phyloP scores from a whole-genome alignment of 2,797 vertebrate genomes.

The Eleutherodactylus coqui region DNA sequence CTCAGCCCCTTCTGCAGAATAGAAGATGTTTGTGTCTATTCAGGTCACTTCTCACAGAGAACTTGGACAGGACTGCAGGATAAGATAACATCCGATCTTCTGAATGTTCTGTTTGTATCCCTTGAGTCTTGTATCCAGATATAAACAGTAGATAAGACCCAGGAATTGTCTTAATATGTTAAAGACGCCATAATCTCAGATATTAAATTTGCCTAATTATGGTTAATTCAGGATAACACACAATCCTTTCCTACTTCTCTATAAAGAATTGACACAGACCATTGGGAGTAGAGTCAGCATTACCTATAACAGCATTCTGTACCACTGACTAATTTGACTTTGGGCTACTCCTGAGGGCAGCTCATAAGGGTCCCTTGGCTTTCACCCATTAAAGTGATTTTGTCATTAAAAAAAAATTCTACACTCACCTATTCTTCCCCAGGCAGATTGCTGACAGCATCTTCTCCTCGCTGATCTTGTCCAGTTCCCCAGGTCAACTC shows the following conservation, averaged over 20 bases:
- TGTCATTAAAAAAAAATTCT: too few species aligned
- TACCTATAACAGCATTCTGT: neutral
- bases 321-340: too few species aligned
- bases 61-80: neutral
- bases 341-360: too few species aligned
- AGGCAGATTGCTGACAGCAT: too few species aligned
- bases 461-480: too few species aligned
- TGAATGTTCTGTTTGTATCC: neutral
- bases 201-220: neutral
- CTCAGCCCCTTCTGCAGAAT: neutral
- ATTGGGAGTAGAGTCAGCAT: neutral
- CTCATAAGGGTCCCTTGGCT: too few species aligned
- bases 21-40: neutral
- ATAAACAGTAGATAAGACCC: neutral
- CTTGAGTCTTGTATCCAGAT: neutral
- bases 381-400: too few species aligned
- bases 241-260: neutral
- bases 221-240: neutral
- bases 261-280: neutral
- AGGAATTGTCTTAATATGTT: neutral
- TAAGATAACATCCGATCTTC: neutral
- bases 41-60: slow-evolving; percentile 44
- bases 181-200: neutral
- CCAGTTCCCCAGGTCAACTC: too few species aligned
- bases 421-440: too few species aligned